Percentiles rank a stretch among this genome's conserved stretches.
These are phyloP conservation scores for Scleropages formosus DNA, from an alignment of 2,797 vertebrate species.

Conservation along the genomic window DNA sequence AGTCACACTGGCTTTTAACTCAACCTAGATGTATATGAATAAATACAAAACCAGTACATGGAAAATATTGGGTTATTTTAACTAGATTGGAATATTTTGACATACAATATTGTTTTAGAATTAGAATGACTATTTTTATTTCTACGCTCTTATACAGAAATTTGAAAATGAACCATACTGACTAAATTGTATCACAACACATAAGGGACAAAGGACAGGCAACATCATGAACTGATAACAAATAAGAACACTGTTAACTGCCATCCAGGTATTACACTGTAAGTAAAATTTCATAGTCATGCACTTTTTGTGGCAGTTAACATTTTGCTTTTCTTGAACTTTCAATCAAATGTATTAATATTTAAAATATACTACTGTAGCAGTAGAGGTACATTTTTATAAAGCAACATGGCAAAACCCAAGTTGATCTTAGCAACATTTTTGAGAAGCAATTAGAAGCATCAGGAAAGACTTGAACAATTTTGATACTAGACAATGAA, in stretches of 20 bases:
- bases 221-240: neutral
- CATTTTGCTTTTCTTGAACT: neutral
- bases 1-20: too few relatives aligned
- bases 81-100: constrained; percentile 14
- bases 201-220: neutral
- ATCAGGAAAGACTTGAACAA: neutral
- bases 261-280: neutral
- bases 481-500: neutral
- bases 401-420: neutral
- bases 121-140: neutral
- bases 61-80: neutral
- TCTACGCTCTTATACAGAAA: neutral
- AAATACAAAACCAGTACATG: neutral
- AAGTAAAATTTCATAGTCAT: neutral
- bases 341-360: neutral
- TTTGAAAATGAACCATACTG: neutral
- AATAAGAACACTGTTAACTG: neutral
- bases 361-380: neutral
- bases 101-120: constrained; percentile 11
- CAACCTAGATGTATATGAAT: too few relatives aligned
- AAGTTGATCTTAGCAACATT: neutral
- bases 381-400: neutral
- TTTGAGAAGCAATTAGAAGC: neutral
- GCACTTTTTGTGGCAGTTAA: neutral
- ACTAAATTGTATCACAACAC: neutral